Base-by-base conservation (phyloP, 2,797 vertebrate species). In the Ceryle rudis region DNA sequence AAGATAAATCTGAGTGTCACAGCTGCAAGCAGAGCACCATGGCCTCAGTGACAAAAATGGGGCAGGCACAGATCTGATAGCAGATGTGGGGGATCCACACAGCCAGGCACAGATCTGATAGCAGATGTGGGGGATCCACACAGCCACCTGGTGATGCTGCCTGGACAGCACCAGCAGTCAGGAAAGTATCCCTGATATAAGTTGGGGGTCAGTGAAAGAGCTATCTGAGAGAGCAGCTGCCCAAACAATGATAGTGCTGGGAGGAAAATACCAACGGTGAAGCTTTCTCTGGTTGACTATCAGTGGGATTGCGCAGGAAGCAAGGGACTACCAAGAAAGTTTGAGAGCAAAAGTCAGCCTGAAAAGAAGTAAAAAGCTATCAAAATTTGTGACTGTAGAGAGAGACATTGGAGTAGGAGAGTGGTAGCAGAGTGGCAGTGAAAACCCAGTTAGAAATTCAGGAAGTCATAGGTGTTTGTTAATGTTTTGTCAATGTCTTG, bases 1-100 rank as follows among this genome's bases (percentile, higher is more conserved):
- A 8, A 41, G 57, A 55, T 23, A 47, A 73, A 65, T 29, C 37
- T 0, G 3, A 44, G 12, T 1, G 2, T 4, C 39, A 14, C 0
- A 2, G 52, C 5, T 1, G 3, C 70, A 64, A 35, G 25, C 4
- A 2, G 31, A 49, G 35, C 18, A 52, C 22, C 0, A 0, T 0
- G 0, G 11, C 29, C 64, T 31, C 2, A 2, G 33, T 5, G 33
- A 64, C 13, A 23, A 39, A 75, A 84, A 46, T 0, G 6, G 31
- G 49, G 23, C 18, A 51, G 21, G 10, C 5, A 55, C 1, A 1
- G 3, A 25, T 14, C 18, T 42, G n/a, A 62, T 20, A 17, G 14
- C 22, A 25, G 26, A 20, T 10, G 12, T 23, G 5, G 8, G 52
- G 6, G 15, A 54, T 41, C 41, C 18, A n/a, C n/a, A n/a, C n/a